Base-by-base conservation (phyloP, 2,888 invertebrate species). In the Acleris literana region DNA sequence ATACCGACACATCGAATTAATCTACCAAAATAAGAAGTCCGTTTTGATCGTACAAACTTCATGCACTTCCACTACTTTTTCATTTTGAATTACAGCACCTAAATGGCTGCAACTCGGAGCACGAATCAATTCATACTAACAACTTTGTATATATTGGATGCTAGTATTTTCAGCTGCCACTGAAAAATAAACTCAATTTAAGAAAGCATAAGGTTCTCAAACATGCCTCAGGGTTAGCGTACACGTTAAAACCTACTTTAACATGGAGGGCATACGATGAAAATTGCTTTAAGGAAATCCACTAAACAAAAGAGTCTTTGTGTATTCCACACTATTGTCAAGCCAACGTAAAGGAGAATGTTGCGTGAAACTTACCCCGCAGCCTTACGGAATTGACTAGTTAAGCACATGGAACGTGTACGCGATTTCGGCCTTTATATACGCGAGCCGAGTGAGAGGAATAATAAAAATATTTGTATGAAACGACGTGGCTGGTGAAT, bases 381-480 rank as follows among this genome's bases (percentile, higher is more conserved):
- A 70, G 66, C 65, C 59, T 67, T 70, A 64, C 67, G 68, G 70
- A 64, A 60, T 69, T 70, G 68, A 64, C 68, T 71, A 68, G 67
- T 64, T 65, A 72, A 69, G 70, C 73, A 74, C 69, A 48, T 54
- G 68, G 69, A 67, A 60, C 51, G 29, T 66, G 69, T 74, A 75
- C 71, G 74, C 78, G 68, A 85, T 76, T 75, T 69, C 79, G 70
- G 71, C 48, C 80, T 72, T 74, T 83, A 72, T 67, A 71, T 66
- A 54, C 60, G 69, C 69, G 64, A 70, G 70, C 76, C 74, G 75
- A 71, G 71, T 71, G 75, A 79, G 75, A 79, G 71, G 74, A 76
- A 77, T 76, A 75, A 77, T 76, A 80, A 82, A 81, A 80, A 81
- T 81, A 81, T 81, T 79, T 76, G 76, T 79, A 79, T 78, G 76